A percentile compares a stretch with the other conserved stretches of the same genome.
These are phyloP conservation scores for Otus scops DNA, from an alignment of 2,797 vertebrate species.

Conservation along the genomic window DNA sequence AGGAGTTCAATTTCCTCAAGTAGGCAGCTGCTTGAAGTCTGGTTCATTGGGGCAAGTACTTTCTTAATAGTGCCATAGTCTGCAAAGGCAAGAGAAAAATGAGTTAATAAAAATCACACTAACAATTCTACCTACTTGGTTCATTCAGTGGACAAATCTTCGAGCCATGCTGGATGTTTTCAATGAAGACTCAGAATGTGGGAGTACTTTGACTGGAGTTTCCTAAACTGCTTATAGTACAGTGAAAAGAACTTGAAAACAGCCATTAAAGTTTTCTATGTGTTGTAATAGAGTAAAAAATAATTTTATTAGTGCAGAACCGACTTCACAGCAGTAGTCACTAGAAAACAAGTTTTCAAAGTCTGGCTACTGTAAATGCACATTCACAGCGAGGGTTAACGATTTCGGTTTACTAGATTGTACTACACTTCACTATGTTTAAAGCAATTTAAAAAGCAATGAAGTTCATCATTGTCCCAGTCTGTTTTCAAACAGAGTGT, in stretches of 20 bases:
- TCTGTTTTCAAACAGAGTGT: background rate
- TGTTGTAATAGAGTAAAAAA: background rate
- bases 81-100: conserved; percentile 57
- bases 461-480: background rate
- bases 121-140: background rate
- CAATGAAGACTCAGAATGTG: background rate
- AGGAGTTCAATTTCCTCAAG: conserved; percentile 94
- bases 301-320: background rate
- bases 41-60: conserved; percentile 90
- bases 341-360: background rate
- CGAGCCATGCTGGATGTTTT: background rate
- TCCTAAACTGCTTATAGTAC: background rate
- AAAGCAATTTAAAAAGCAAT: background rate
- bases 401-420: background rate
- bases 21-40: conserved; percentile 87
- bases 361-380: background rate
- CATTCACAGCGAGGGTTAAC: background rate
- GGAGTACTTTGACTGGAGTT: background rate
- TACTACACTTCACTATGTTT: background rate
- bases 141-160: background rate
- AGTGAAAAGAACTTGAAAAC: background rate
- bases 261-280: background rate
- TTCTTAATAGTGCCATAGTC: conserved; percentile 96
- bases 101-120: background rate
- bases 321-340: background rate